Evolutionary conservation across 2,113 vertebrate species (phyloP), one percentile per base, ranked within the genome.

Genomic region (Notiomystis cincta): DNA sequence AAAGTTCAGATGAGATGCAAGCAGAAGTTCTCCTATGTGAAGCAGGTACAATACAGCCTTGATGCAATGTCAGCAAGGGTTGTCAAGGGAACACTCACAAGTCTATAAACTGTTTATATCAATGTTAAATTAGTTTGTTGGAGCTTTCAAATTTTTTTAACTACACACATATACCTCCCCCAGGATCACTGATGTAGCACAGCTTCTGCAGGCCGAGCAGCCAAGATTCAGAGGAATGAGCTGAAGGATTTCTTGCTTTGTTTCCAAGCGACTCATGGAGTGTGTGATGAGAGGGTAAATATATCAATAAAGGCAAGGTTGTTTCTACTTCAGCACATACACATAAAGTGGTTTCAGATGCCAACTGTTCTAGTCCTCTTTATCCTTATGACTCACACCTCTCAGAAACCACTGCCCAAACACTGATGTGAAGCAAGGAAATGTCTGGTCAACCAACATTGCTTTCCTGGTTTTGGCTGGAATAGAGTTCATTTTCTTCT

Each of bases 391-490:
- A 33, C 35, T 45, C 27, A 25, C 20, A 60, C 2, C 8, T 57
- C 50, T 71, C 14, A 69, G 35, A 87, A 83, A 67, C 22, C 44
- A 76, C 40, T 85, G 10, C 25, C 31, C 22, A 64, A 90, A 86
- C 27, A 67, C 6, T 40, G 38, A 7, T 2, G 4, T 5, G 31
- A 82, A 75, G 13, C 20, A 71, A 78, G 7, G 56, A 89, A 37
- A 10, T 25, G 3, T 18, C n/a, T 20, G 50, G 44, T 33, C 50
- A 73, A 57, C 6, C 20, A 57, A 5, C 0, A 0, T 1, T 70
- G 11, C 15, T 48, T 8, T 40, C 21, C 21, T 15, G 11, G 0
- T 47, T 76, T 76, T 22, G 22, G 30, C 11, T 54, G 40, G 40
- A 53, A 76, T 35, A 42, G 14, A 61, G 4, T 20, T 28, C 2